Evolutionary conservation across 2,797 vertebrate genomes (phyloP).

Genomic region (Lepus oiostolus): DNA sequence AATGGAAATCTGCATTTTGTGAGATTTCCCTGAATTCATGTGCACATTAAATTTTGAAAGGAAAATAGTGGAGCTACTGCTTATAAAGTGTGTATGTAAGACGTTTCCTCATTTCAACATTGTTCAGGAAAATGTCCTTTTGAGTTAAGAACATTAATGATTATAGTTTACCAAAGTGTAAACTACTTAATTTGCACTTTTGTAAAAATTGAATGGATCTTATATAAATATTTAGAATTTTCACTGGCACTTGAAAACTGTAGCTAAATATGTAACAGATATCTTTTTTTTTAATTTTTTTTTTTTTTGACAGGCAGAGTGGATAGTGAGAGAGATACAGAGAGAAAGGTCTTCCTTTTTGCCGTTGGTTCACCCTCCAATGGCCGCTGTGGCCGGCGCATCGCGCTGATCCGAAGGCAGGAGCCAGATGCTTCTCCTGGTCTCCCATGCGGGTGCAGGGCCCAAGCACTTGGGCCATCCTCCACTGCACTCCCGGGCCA

Average conservation of each 20-base stretch:
- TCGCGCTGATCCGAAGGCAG: no score
- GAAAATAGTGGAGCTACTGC: background rate
- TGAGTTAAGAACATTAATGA: conserved; percentile 50
- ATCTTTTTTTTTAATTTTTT: background rate
- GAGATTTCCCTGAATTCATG: background rate
- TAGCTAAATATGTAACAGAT: conserved; percentile 37
- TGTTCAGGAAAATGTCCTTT: conserved; percentile 41
- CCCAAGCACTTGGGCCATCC: no score
- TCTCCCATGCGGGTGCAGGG: no score
- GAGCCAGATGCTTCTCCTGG: no score
- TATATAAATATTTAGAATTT: conserved; percentile 45
- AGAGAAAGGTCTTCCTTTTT: no score
- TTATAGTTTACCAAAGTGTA: conserved; percentile 36
- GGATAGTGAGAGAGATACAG: no score
- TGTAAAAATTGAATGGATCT: conserved; percentile 28
- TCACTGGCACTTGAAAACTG: conserved; percentile 31
- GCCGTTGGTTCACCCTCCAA: no score
- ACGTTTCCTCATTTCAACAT: background rate
- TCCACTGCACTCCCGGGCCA: no score
- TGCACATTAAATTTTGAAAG: conserved; percentile 1
- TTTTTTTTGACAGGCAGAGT: no score
- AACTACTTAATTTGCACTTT: conserved; percentile 38
- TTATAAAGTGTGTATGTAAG: background rate
- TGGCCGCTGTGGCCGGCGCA: no score
- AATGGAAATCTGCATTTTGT: conserved; percentile 56